Conservation (phyloP, 1,140 invertebrate genomes). For the Oscheius sp. region DNA sequence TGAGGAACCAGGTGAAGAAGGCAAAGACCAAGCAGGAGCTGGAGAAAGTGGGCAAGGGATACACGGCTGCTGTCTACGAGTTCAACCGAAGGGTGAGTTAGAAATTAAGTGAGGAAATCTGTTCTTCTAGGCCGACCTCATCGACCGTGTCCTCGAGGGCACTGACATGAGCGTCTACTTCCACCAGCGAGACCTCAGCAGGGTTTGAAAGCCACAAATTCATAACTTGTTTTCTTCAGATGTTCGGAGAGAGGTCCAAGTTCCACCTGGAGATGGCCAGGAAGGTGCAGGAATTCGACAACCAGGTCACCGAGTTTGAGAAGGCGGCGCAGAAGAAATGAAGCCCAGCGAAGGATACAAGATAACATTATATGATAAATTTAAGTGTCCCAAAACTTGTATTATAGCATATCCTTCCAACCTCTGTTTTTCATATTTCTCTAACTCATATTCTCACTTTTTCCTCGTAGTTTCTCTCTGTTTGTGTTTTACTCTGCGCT, state of each 20-base stretch:
- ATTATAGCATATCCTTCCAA: too few species aligned
- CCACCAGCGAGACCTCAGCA: neutral
- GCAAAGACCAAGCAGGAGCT: neutral
- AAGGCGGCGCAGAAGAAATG: neutral
- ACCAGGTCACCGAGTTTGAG: neutral
- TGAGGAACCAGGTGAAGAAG: neutral
- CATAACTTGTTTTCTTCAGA: too few species aligned
- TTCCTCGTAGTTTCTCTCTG: too few species aligned
- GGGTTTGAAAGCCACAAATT: too few species aligned
- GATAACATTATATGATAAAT: too few species aligned
- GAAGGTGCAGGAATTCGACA: neutral
- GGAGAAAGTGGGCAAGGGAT: neutral
- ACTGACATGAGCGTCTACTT: neutral
- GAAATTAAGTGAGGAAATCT: too few species aligned
- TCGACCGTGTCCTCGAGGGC: neutral
- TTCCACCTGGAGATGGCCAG: neutral
- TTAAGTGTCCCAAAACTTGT: too few species aligned
- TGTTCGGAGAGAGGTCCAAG: neutral
- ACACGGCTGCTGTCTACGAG: neutral
- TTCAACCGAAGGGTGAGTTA: too few species aligned
- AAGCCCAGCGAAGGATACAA: neutral
- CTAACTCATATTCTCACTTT: too few species aligned
- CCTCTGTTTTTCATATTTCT: too few species aligned
- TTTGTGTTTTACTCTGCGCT: too few species aligned
- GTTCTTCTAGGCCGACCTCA: too few species aligned